Conservation (phyloP, 2,797 vertebrate genomes). For the Dendrocincla fuliginosa region DNA sequence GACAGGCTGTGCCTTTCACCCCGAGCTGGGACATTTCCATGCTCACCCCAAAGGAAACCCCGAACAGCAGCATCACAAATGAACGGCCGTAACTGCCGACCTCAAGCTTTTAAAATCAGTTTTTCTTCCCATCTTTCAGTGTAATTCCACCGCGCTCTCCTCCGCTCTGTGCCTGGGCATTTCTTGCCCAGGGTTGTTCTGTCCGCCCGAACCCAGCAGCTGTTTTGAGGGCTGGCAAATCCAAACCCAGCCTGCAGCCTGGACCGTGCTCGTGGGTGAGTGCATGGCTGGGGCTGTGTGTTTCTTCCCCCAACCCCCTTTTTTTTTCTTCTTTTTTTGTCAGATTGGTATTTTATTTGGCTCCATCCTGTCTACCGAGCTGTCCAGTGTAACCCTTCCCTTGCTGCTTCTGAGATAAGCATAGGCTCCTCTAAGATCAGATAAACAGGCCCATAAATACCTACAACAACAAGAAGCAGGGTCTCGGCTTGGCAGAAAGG, state of each 20-base stretch:
- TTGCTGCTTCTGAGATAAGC: slow-evolving; percentile 74
- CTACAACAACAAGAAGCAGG: slow-evolving; percentile 64
- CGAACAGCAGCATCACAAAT: accelerated
- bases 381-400: slow-evolving; percentile 74
- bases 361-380: slow-evolving; percentile 76
- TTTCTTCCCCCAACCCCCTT: neutral
- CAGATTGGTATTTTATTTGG: slow-evolving; percentile 78
- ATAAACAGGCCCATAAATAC: slow-evolving; percentile 79
- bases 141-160: accelerated
- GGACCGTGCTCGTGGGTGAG: neutral
- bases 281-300: neutral
- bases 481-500: slow-evolving; percentile 28
- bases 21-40: accelerated
- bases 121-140: neutral
- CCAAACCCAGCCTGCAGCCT: neutral
- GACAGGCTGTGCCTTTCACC: neutral
- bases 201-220: neutral
- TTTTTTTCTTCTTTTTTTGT: neutral
- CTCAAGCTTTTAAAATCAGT: neutral
- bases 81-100: accelerated
- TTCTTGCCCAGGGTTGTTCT: neutral
- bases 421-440: slow-evolving; percentile 74
- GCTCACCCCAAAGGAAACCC: neutral
- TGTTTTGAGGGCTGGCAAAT: neutral
- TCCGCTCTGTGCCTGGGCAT: neutral